phyloP scores from a whole-genome alignment of 2,113 vertebrate genomes.

The Acrocephalus arundinaceus region DNA sequence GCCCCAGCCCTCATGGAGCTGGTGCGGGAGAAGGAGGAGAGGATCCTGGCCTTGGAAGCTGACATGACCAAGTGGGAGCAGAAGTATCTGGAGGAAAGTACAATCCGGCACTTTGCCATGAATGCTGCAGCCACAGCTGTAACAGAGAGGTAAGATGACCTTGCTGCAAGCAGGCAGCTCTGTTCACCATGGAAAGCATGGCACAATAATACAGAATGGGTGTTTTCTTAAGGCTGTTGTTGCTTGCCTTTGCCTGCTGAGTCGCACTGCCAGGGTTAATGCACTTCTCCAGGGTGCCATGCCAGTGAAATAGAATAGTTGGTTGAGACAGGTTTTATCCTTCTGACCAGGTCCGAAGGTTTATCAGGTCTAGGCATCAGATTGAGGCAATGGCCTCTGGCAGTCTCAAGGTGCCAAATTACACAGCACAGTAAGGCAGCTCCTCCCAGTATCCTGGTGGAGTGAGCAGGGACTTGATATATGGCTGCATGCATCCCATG shows the following conservation, averaged over 20 bases:
- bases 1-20: constrained; percentile 83
- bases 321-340: background rate
- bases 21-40: constrained; percentile 86
- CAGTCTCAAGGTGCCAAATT: background rate
- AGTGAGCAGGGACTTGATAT: background rate
- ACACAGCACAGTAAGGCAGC: background rate
- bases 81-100: constrained; percentile 87
- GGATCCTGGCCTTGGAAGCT: constrained; percentile 84
- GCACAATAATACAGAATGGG: background rate
- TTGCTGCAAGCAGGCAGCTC: background rate
- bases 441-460: accelerated
- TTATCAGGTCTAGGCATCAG: background rate
- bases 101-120: constrained; percentile 86
- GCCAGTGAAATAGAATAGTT: background rate
- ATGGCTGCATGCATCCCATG: background rate
- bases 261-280: accelerated
- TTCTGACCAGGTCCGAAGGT: background rate
- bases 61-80: constrained; percentile 90
- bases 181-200: background rate
- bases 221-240: background rate
- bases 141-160: constrained; percentile 73
- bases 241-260: background rate
- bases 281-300: accelerated
- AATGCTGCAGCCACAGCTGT: constrained; percentile 76
- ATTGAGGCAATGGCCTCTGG: background rate